These are phyloP conservation scores for Pandemis cinnamomeana DNA, from an alignment of 2,888 invertebrate species.

Conservation along the genomic window DNA sequence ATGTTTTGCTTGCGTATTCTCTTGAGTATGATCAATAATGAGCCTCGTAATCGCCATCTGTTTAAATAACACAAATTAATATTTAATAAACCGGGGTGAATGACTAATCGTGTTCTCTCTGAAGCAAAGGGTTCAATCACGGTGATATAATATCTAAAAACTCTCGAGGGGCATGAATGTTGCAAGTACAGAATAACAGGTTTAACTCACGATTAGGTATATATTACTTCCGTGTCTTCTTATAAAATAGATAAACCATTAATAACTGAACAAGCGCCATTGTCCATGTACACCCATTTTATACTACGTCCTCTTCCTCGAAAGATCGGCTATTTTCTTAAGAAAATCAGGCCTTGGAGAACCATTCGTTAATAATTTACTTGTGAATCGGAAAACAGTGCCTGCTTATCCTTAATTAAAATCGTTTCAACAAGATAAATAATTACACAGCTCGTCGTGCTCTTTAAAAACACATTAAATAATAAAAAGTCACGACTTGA, in stretches of 20 bases:
- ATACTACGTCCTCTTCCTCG: too few relatives aligned
- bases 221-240: too few relatives aligned
- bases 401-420: neutral
- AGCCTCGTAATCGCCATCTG: neutral
- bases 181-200: too few relatives aligned
- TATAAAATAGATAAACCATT: too few relatives aligned
- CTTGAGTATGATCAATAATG: slow-evolving; percentile 1
- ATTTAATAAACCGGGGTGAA: neutral
- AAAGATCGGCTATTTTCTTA: too few relatives aligned
- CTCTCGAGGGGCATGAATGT: too few relatives aligned
- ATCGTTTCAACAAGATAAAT: neutral
- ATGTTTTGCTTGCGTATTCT: neutral
- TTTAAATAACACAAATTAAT: neutral
- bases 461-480: slow-evolving; percentile 4
- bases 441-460: slow-evolving; percentile 27
- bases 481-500: slow-evolving; percentile 12
- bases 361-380: too few relatives aligned
- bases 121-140: neutral
- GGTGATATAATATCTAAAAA: too few relatives aligned
- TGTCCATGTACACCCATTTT: too few relatives aligned
- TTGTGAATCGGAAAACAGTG: neutral
- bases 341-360: too few relatives aligned
- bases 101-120: neutral
- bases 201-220: too few relatives aligned
- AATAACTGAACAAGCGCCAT: too few relatives aligned